Base-by-base conservation (phyloP, 2,113 vertebrate species). In the Bambusicola thoracicus region DNA sequence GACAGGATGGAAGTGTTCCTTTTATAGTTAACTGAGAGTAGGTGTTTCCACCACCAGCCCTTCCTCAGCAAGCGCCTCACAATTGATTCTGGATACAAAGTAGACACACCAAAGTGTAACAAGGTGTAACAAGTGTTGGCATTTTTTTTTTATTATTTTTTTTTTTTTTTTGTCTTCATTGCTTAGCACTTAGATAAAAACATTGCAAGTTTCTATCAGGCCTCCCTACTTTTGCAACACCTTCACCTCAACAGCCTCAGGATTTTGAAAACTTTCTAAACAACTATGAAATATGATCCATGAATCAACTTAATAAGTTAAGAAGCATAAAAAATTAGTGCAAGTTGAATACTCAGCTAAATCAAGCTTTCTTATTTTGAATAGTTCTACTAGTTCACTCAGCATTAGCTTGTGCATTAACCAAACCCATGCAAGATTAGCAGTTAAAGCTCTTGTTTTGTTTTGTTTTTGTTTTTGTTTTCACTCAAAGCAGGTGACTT, bases 121-220 rank as follows among this genome's bases (percentile, higher is more conserved):
- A 56, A 59, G 43, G 21, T 29, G 51, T 10, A 30, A 53, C 27
- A 66, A 83, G 29, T 51, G 30, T 5, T 46, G 30, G 15, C 11
- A 85, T n/a, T n/a, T n/a, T n/a, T n/a, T n/a, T n/a, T n/a, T n/a
- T n/a, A n/a, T n/a, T n/a, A n/a, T n/a, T n/a, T n/a, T n/a, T n/a
- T n/a, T n/a, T n/a, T n/a, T 75, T 59, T 77, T 79, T 69, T 24
- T 74, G 21, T 80, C 56, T 55, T 51, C 85, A 80, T 61, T 92
- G 44, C 34, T 59, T 87, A 70, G 19, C 17, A 61, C 13, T 79
- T 70, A 30, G 25, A 44, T 34, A 80, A 93, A 49, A 86, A 87
- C n/a, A 41, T 14, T 32, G n/a, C 22, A 38, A 61, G 63, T 62
- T 61, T 74, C 36, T 73, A 67, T 32, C 29, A 68, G 16, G 12